A percentile compares a stretch with the other conserved stretches of the same genome.
Evolutionary conservation across 2,888 invertebrate genomes (phyloP).

Genomic region (Callosobruchus maculatus): DNA sequence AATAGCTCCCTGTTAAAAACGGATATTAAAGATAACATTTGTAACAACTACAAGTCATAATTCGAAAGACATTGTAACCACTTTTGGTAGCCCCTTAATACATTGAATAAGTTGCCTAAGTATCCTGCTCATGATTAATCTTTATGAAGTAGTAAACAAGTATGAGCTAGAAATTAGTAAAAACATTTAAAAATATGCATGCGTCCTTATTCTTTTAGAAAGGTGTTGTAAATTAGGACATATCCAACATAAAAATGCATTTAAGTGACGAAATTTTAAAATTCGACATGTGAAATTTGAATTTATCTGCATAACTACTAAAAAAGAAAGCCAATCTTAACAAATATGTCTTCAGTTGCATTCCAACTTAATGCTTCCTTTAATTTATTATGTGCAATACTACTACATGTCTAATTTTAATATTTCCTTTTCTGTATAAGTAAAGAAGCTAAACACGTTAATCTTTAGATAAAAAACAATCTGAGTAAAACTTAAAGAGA

Average conservation of each 20-base stretch:
- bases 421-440: background rate
- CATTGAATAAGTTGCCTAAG: too few species aligned
- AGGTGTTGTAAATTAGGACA: background rate
- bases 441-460: background rate
- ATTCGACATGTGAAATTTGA: background rate
- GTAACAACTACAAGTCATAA: too few species aligned
- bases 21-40: too few species aligned
- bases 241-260: background rate
- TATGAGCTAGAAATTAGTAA: background rate
- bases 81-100: too few species aligned
- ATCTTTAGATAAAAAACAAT: background rate
- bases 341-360: background rate
- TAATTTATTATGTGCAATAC: background rate
- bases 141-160: background rate
- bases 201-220: background rate
- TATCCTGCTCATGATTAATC: too few species aligned
- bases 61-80: too few species aligned
- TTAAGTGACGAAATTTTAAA: background rate
- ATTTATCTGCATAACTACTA: background rate
- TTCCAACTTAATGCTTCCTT: background rate
- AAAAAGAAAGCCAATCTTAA: too few species aligned
- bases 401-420: background rate
- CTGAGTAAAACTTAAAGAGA: background rate
- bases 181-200: background rate
- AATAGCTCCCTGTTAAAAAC: too few species aligned